Evolutionary conservation across 2,888 invertebrate species (phyloP), one percentile per base, ranked within the genome.

Genomic region (Xanthorhoe designata): DNA sequence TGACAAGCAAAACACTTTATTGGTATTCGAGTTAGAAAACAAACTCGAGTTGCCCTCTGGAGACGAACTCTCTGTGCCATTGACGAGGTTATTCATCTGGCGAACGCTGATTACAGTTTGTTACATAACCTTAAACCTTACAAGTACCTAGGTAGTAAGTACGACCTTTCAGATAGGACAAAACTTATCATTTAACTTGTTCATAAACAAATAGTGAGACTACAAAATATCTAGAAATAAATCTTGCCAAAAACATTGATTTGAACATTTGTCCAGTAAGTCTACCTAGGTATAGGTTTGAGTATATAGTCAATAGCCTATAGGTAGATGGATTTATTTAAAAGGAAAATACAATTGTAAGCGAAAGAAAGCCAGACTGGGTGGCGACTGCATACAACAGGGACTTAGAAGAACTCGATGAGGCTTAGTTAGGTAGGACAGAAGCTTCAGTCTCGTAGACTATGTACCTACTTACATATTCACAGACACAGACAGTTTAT

Each of bases 21-120:
- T 53, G 9, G 53, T 52, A 53, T 51, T 6, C 2, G 38, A 61
- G 53, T 61, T 58, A 18, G 49, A 66, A 64, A 64, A 61, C 58
- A 58, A 47, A 32, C 29, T 58, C 32, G 10, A 15, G 38, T 58
- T 54, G 60, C 53, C 67, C 69, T 69, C 69, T 67, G 63, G 42
- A 42, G 13, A 13, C 13, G 10, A 10, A 42, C 13, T 42, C 38
- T 42, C 13, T 42, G 38, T 42, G 38, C 38, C 38, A 42, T 42
- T 13, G 13, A 42, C 32, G 8, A 57, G 60, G 62, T 68, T 52
- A 62, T 62, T 59, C 10, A 58, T 57, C 50, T 45, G 24, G 29
- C 15, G 29, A 56, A 47, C 19, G 24, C 50, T 50, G 50, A 50
- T 51, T 32, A 32, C 32, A 32, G 8, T 5, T 32, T 32, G 32